phyloP scores from a whole-genome alignment of 2,113 vertebrate species.

The Rhodinocichla rosea region DNA sequence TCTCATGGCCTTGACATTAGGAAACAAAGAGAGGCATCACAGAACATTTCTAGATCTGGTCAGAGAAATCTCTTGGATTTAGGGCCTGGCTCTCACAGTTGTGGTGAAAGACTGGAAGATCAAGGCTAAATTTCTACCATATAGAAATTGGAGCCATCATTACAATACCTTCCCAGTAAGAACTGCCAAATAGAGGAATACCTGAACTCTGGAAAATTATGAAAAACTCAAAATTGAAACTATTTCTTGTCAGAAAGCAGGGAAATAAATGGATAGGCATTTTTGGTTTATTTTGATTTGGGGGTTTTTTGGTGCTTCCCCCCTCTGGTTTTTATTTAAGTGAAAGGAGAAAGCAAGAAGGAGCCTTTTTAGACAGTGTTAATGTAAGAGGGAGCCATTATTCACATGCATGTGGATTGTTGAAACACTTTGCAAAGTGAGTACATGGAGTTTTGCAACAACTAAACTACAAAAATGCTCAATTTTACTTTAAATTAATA shows the following conservation, averaged over 20 bases:
- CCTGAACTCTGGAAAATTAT: background rate
- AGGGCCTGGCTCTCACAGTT: background rate
- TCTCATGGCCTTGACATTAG: background rate
- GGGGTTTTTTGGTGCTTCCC: accelerated
- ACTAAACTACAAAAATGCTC: background rate
- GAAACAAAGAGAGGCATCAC: background rate
- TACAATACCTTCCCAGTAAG: background rate
- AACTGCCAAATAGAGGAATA: background rate
- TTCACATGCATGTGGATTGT: background rate
- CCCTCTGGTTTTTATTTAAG: background rate
- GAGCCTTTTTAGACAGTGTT: background rate
- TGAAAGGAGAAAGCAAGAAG: background rate
- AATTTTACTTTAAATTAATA: background rate
- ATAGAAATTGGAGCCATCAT: background rate
- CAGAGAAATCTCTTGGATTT: background rate
- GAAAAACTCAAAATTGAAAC: background rate
- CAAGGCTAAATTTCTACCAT: background rate
- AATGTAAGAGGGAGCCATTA: background rate
- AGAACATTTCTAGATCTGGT: background rate
- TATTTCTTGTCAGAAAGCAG: background rate
- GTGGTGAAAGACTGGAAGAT: background rate
- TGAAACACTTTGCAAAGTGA: background rate
- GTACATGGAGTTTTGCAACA: background rate
- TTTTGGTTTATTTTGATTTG: background rate
- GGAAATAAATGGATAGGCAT: background rate